Percentiles rank a stretch among this genome's conserved stretches.
Evolutionary conservation across 2,888 invertebrate species (phyloP).

Genomic region (Hofmannophila pseudospretella): DNA sequence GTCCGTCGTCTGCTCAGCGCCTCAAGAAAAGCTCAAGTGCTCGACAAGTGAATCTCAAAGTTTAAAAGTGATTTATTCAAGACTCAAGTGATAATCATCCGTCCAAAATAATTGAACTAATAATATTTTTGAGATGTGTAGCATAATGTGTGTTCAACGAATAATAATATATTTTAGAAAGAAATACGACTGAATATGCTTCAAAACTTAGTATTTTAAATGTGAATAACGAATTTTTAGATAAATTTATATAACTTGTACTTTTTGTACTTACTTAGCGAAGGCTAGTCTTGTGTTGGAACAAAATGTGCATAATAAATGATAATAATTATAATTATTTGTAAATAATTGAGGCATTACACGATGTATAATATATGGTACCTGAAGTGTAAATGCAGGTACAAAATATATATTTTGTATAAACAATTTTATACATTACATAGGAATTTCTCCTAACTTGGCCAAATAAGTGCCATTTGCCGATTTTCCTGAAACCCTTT

Average conservation of each 20-base stretch:
- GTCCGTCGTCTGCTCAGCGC: too few species aligned
- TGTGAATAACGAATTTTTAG: constrained; percentile 69
- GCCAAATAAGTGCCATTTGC: constrained; percentile 1
- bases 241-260: constrained; percentile 36
- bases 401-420: constrained; percentile 15
- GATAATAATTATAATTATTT: constrained; percentile 29
- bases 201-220: constrained; percentile 32
- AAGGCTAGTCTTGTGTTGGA: constrained; percentile 69
- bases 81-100: constrained; percentile 16
- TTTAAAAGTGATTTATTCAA: neutral
- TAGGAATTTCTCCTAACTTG: neutral
- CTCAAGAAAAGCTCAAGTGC: constrained; percentile 12
- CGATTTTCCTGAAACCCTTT: too few species aligned
- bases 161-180: constrained; percentile 35
- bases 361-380: constrained; percentile 31
- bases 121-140: constrained; percentile 23
- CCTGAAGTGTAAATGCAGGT: constrained; percentile 43
- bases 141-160: constrained; percentile 67
- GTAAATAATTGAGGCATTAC: constrained; percentile 58
- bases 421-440: neutral
- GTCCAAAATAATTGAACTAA: constrained; percentile 23
- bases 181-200: constrained; percentile 57
- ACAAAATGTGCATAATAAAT: constrained; percentile 61
- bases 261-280: constrained; percentile 53
- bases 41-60: constrained; percentile 20